Base-by-base conservation (phyloP, 2,888 invertebrate genomes). In the Sesia apiformis region DNA sequence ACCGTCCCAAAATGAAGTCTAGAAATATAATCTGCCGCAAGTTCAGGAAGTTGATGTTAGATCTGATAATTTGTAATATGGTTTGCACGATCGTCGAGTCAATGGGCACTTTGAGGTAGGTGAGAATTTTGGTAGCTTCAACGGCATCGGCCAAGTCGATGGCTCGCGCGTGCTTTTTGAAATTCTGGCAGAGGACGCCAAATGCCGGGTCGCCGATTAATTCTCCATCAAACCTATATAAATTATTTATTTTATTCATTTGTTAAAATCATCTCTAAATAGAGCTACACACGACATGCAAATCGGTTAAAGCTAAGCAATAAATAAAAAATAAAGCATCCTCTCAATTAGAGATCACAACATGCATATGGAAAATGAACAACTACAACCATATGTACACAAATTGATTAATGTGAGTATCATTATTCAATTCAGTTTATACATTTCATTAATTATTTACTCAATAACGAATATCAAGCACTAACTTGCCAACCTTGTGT, bases 21-120 rank as follows among this genome's bases (percentile, higher is more conserved):
- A 93, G 55, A 67, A 93, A 93, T 64, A 92, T 90, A 40, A 94
- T 91, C 63, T 94, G 91, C 3, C 90, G 76, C 38, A 93, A 70
- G 57, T 82, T 89, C 6, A 95, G 67, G 49, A 90, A 69, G 72
- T 94, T 94, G 6, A 94, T 84, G 58, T 91, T 90, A 54, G 90
- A 83, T 51, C 93, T 77, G 8, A 94, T 73, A 46, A 93, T 76
- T 67, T 94, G 93, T 6, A 95, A 80, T 57, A 94, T 74, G 0
- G 91, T 90, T 73, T 93, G 92, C 23, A 92, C 79, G 40, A 94
- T 90, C 1, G 90, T 73, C 51, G 92, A 91, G 43, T 91, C 84
- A 0, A 86, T 77, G 0, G 92, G 90, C 0, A 93, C 91, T 5
- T 91, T 85, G 4, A 94, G 78, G 66, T 81, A 91, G 0, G 85